Conservation (phyloP, 2,888 invertebrate genomes). For the Himalopsyche anomala region DNA sequence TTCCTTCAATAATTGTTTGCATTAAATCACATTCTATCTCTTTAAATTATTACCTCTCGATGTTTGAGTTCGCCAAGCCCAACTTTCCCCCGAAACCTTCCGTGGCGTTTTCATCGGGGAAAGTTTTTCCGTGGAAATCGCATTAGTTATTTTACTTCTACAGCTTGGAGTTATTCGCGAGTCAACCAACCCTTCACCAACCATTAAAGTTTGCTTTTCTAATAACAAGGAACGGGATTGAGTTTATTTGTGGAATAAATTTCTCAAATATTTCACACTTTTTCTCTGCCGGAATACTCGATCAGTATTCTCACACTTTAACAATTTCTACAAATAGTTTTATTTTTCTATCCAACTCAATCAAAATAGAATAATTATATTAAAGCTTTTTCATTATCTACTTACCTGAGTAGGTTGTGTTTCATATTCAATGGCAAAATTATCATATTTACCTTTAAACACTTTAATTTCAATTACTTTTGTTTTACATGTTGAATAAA, state of each 20-base stretch:
- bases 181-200: conserved; percentile 34
- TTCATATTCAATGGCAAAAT: too few species aligned
- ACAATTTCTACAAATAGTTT: too few species aligned
- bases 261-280: too few species aligned
- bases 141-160: conserved; percentile 41
- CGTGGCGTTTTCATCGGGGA: conserved; percentile 28
- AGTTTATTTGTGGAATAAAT: conserved; percentile 19
- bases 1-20: conserved; percentile 55
- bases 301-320: too few species aligned
- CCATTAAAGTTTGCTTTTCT: conserved; percentile 15
- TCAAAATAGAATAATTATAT: too few species aligned
- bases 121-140: conserved; percentile 32
- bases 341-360: too few species aligned
- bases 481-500: too few species aligned
- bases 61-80: conserved; percentile 54
- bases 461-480: too few species aligned
- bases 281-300: too few species aligned
- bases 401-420: too few species aligned
- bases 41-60: conserved; percentile 54
- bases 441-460: too few species aligned
- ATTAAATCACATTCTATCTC: conserved; percentile 61
- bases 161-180: conserved; percentile 33
- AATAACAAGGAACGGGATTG: conserved; percentile 14
- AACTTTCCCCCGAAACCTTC: conserved; percentile 24
- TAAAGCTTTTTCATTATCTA: too few species aligned